phyloP scores from a whole-genome alignment of 2,888 invertebrate species.

The Fabriciana adippe region DNA sequence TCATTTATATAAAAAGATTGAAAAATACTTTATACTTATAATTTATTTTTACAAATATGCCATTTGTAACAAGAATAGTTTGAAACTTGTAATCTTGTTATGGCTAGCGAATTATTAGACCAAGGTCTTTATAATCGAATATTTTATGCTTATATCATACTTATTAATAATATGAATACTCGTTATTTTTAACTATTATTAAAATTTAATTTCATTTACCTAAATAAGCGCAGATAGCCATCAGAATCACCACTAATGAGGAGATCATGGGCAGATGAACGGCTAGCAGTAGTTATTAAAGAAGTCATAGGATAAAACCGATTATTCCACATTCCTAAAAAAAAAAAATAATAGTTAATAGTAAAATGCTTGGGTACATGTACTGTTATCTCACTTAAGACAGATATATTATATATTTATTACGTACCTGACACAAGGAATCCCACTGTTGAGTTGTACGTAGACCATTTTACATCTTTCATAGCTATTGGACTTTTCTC shows the following conservation, averaged over 20 bases:
- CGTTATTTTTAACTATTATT: slow-evolving; percentile 1
- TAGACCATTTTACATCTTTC: slow-evolving; percentile 95
- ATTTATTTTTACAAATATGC: too few relatives aligned
- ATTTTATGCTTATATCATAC: too few relatives aligned
- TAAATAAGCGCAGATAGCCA: slow-evolving; percentile 92
- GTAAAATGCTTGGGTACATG: neutral
- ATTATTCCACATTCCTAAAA: slow-evolving; percentile 93
- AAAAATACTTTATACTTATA: too few relatives aligned
- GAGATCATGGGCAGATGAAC: slow-evolving; percentile 92
- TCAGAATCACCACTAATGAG: slow-evolving; percentile 94
- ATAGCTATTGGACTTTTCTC: slow-evolving; percentile 94
- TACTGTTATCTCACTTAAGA: neutral
- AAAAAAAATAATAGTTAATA: slow-evolving; percentile 8
- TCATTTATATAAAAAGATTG: too few relatives aligned
- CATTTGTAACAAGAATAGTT: too few relatives aligned
- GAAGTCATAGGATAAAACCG: slow-evolving; percentile 93
- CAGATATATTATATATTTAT: neutral
- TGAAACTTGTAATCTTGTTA: neutral
- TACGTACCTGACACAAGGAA: slow-evolving; percentile 91
- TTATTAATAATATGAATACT: too few relatives aligned
- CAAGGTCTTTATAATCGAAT: neutral
- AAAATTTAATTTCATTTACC: slow-evolving; percentile 67
- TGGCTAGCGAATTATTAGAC: neutral
- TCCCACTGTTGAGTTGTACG: slow-evolving; percentile 93
- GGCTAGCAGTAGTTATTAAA: slow-evolving; percentile 90